These are phyloP conservation scores for Watsonalla cultraria DNA, from an alignment of 2,888 invertebrate species.

Conservation along the genomic window DNA sequence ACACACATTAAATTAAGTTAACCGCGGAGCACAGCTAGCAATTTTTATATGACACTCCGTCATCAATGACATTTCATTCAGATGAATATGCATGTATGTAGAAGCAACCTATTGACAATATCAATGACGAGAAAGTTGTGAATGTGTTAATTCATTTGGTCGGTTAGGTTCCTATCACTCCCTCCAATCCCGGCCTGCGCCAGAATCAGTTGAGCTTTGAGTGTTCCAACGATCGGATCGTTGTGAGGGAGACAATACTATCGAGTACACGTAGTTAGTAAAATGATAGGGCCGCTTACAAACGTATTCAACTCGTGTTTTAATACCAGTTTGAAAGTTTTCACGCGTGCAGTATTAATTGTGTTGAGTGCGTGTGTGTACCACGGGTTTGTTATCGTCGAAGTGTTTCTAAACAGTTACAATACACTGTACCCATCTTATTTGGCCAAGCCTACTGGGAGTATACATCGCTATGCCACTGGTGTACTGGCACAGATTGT, in stretches of 20 bases:
- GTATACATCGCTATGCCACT: constrained; percentile 21
- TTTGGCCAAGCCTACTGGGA: constrained; percentile 38
- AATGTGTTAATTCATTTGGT: not conserved
- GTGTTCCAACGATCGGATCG: not conserved
- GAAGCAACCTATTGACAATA: not conserved
- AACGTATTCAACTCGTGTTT: constrained; percentile 40
- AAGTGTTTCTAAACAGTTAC: constrained; percentile 62
- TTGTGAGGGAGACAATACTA: not conserved
- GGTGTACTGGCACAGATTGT: constrained; percentile 23
- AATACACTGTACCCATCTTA: constrained; percentile 56
- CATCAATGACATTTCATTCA: not conserved
- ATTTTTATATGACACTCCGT: too few relatives aligned
- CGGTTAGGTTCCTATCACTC: not conserved
- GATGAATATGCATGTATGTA: not conserved
- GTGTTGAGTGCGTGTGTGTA: constrained; percentile 57
- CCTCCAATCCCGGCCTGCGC: not conserved
- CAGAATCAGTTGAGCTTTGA: not conserved
- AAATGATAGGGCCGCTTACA: constrained; percentile 38
- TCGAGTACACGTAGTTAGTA: constrained; percentile 4
- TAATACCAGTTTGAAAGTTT: constrained; percentile 41
- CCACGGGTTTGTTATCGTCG: constrained; percentile 57
- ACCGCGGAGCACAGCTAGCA: too few relatives aligned
- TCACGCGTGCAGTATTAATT: constrained; percentile 51
- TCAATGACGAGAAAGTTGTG: not conserved
- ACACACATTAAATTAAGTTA: too few relatives aligned